Evolutionary conservation across 1,140 invertebrate genomes (phyloP), one percentile per base, ranked within the genome.

Genomic region (Neodiprion lecontei): DNA sequence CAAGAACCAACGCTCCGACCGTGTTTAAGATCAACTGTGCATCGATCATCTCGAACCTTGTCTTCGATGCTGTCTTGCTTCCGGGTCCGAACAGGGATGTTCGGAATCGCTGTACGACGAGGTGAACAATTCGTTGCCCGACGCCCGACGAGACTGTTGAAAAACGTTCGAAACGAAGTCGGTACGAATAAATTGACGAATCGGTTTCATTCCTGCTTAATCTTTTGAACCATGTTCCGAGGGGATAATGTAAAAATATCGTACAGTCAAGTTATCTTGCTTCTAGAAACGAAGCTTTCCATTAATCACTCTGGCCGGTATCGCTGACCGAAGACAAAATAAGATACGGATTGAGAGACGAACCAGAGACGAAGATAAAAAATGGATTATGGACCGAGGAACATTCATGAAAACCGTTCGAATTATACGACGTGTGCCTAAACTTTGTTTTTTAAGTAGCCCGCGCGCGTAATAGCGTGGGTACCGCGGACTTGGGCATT

Each of bases 1-100:
- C 28, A 67, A 79, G 77, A 77, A 80, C 78, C 77, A 75, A 79
- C 76, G 79, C 80, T 82, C 80, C 76, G 70, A 74, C 75, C 70
- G 73, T 78, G 78, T 75, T 67, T 40, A 40, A 40, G 2, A 40
- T 40, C 28, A 40, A 40, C 28, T 40, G 28, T 40, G 28, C 28
- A 40, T 40, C 5, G 28, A 40, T 40, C 28, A 40, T 40, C 28
- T 21, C 17, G 17, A 21, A 21, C 17, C 17, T 21, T n/a, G 53
- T 61, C 53, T 11, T 61, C n/a, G 53, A 11, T 11, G 10, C n/a
- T 61, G 53, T 11, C 61, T 65, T 14, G 61, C 7, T 17, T 14
- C 61, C 12, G 17, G 61, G 17, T 14, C 12, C 61, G 12, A 14
- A 21, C 61, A 21, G 2, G 1, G 12, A 21, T 7, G 61, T 7